phyloP scores from a whole-genome alignment of 2,797 vertebrate genomes.

The Onychomys arenicola region DNA sequence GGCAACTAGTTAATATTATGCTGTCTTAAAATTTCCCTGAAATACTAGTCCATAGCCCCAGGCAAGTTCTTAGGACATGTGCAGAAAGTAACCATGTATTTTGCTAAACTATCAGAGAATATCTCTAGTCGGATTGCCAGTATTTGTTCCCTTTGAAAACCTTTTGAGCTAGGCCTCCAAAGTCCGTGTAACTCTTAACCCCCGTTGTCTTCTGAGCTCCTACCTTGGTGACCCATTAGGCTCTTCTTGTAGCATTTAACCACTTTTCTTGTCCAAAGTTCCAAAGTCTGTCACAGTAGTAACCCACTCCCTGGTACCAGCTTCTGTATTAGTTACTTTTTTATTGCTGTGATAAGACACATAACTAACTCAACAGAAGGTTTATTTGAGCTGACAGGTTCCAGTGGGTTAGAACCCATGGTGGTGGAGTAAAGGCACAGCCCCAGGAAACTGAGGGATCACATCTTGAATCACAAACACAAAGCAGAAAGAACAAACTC shows the following conservation, averaged over 20 bases:
- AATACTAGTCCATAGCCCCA: not conserved
- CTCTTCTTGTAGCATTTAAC: not conserved
- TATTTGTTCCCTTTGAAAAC: not conserved
- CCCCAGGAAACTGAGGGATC: not conserved
- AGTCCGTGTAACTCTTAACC: not conserved
- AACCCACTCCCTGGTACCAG: not conserved
- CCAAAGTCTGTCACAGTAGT: not conserved
- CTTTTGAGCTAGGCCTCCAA: not conserved
- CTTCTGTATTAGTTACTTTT: not conserved
- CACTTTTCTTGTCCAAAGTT: not conserved
- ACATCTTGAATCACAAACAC: not conserved
- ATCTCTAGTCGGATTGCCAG: not conserved
- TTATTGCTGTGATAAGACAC: not conserved
- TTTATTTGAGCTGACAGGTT: not conserved
- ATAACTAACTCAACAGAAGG: not conserved
- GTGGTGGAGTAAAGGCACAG: not conserved
- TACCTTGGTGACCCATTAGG: not conserved
- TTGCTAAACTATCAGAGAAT: not conserved
- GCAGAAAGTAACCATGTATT: not conserved
- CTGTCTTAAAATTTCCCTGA: not conserved
- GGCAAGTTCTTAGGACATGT: not conserved
- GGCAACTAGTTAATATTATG: not conserved
- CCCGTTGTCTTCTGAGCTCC: not conserved
- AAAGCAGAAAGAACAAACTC: not conserved
- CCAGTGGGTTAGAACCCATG: not conserved